Evolutionary conservation across 2,797 vertebrate species (phyloP).

Genomic region (Micrastur ruficollis): DNA sequence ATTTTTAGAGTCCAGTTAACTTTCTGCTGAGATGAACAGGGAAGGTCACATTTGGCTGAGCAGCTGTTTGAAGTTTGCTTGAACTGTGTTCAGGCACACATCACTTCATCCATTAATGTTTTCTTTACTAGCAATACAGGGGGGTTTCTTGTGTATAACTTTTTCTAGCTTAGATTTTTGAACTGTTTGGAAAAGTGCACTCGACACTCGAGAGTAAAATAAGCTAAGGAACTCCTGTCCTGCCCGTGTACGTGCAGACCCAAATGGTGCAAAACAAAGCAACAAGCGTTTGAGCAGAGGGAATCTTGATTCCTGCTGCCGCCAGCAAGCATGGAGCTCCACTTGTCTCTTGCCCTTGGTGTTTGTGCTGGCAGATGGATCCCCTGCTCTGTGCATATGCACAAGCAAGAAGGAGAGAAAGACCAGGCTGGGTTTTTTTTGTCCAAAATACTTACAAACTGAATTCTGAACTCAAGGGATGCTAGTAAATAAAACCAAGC

Average conservation of each 20-base stretch:
- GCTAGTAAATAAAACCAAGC: neutral
- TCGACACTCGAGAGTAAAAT: neutral
- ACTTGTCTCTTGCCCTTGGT: neutral
- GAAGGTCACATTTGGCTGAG: neutral
- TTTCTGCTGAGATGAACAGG: neutral
- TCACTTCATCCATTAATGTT: neutral
- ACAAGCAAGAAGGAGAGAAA: neutral
- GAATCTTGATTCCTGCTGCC: neutral
- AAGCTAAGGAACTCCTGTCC: neutral
- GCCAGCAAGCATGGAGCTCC: neutral
- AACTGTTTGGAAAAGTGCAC: neutral
- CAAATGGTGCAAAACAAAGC: neutral
- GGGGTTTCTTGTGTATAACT: neutral
- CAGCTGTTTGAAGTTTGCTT: neutral
- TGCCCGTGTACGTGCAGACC: neutral
- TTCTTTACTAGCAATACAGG: neutral
- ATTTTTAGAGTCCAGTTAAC: neutral
- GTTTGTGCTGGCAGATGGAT: neutral
- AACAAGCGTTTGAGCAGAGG: neutral
- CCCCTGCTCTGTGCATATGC: neutral
- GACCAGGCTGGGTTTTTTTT: fast-evolving
- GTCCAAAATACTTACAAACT: neutral
- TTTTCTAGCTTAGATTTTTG: neutral
- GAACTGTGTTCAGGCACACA: neutral
- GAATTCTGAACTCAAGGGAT: neutral